These are phyloP conservation scores for Carollia perspicillata DNA, from an alignment of 2,113 vertebrate genomes.

Conservation along the genomic window DNA sequence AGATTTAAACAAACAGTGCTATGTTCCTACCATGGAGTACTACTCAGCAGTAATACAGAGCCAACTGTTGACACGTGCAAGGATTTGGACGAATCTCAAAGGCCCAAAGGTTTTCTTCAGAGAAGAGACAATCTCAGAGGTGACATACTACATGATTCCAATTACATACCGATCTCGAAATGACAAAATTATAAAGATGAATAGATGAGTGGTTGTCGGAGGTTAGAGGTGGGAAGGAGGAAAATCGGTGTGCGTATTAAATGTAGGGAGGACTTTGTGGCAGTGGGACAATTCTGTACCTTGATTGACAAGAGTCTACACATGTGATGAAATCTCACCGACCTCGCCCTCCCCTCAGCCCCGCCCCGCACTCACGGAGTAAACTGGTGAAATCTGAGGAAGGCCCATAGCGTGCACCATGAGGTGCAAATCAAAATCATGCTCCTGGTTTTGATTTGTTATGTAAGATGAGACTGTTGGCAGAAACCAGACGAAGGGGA, in stretches of 20 bases:
- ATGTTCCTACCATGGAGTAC: neutral
- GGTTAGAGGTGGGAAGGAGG: neutral
- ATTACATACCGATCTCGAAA: neutral
- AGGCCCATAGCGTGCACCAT: neutral
- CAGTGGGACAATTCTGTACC: neutral
- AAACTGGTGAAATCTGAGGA: neutral
- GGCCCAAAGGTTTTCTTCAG: neutral
- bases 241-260: too few relatives aligned
- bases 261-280: neutral
- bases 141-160: neutral
- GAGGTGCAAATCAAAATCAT: neutral
- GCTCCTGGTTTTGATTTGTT: neutral
- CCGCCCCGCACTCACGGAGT: neutral
- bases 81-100: too few relatives aligned
- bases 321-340: neutral
- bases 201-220: neutral
- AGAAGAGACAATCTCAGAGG: neutral
- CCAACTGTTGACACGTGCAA: neutral
- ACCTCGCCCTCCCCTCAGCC: rapidly evolving
- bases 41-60: neutral
- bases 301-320: neutral
- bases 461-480: neutral
- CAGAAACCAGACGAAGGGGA: neutral
- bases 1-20: neutral
- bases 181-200: neutral